These are phyloP conservation scores for Callaeas wilsoni DNA, from an alignment of 2,113 vertebrate species.

Conservation along the genomic window DNA sequence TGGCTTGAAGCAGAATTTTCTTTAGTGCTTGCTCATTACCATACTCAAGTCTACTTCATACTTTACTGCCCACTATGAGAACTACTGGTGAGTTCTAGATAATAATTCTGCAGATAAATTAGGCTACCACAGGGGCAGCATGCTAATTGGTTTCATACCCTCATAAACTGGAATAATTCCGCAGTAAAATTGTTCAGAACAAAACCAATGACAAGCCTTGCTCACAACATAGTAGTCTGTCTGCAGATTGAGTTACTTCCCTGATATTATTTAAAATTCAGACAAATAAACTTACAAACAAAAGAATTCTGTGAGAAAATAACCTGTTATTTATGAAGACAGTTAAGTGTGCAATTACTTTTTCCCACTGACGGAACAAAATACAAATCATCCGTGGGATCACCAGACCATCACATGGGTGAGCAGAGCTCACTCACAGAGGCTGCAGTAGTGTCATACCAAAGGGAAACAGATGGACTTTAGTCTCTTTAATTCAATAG, in stretches of 20 bases:
- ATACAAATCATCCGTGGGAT: not conserved
- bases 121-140: not conserved
- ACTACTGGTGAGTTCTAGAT: not conserved
- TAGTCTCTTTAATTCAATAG: not conserved
- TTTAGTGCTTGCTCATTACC: not conserved
- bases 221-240: not conserved
- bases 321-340: conserved; percentile 1
- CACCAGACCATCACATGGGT: conserved; percentile 8
- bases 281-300: not conserved
- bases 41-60: not conserved
- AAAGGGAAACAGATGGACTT: not conserved
- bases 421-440: not conserved
- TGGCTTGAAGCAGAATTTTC: not conserved
- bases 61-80: not conserved
- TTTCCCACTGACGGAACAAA: not conserved
- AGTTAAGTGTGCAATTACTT: not conserved
- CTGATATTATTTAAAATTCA: not conserved
- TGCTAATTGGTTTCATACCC: not conserved
- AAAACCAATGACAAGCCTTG: not conserved
- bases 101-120: not conserved
- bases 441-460: not conserved
- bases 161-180: conserved; percentile 2
- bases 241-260: not conserved
- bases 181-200: not conserved
- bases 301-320: not conserved